These are phyloP conservation scores for Myopa testacea DNA, from an alignment of 2,888 invertebrate genomes.

Conservation along the genomic window DNA sequence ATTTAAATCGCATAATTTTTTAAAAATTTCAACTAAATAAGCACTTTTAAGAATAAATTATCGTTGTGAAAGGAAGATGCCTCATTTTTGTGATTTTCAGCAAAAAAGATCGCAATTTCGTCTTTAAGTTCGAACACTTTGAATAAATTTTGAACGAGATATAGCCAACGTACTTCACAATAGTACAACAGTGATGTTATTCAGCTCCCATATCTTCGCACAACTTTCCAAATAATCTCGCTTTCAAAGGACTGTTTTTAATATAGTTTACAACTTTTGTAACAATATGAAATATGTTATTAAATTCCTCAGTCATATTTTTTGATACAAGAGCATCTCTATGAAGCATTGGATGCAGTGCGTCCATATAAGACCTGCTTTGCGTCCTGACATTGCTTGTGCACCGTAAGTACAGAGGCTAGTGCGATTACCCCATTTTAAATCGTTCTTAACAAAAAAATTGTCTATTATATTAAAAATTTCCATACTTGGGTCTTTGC, in stretches of 20 bases:
- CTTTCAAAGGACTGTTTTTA: slow-evolving; percentile 36
- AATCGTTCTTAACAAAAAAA: slow-evolving; percentile 38
- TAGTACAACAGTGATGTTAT: neutral
- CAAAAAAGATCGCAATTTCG: no score
- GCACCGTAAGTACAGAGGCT: no score
- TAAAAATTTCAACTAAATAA: no score
- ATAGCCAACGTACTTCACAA: neutral
- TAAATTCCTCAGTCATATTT: slow-evolving; percentile 7
- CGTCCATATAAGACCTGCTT: slow-evolving; percentile 39
- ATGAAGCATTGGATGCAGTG: slow-evolving; percentile 38
- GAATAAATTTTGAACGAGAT: neutral
- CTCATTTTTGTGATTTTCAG: no score
- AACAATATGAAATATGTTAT: no score
- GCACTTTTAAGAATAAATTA: no score
- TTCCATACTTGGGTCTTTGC: slow-evolving; percentile 46
- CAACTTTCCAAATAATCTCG: slow-evolving; percentile 32
- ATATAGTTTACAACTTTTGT: slow-evolving; percentile 26
- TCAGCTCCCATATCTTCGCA: slow-evolving; percentile 26
- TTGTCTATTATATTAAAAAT: slow-evolving; percentile 52
- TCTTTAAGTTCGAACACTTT: no score
- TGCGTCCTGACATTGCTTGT: no score
- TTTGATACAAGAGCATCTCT: slow-evolving; percentile 26
- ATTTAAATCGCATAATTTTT: no score
- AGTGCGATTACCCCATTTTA: no score
- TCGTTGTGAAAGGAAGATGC: no score